Evolutionary conservation across 2,888 invertebrate species (phyloP).

Genomic region (Thalpophila matura): DNA sequence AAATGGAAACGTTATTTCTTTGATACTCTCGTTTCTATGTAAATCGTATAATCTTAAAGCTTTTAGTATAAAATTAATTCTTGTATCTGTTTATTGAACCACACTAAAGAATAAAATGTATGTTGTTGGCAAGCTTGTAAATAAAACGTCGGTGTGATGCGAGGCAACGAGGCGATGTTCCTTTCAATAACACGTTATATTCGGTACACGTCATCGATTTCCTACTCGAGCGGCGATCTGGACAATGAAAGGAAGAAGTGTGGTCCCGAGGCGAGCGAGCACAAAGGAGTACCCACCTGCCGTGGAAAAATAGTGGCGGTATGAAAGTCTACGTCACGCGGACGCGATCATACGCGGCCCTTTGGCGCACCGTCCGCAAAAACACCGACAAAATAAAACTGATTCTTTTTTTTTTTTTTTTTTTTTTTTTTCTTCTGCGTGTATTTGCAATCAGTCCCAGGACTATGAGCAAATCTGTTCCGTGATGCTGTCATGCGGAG

Average conservation of each 20-base stretch:
- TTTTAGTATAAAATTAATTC: conserved; percentile 62
- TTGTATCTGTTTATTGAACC: conserved; percentile 41
- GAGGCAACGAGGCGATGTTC: conserved; percentile 45
- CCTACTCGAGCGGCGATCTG: conserved; percentile 75
- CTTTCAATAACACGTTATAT: conserved; percentile 64
- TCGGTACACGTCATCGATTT: conserved; percentile 71
- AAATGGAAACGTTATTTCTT: conserved; percentile 73
- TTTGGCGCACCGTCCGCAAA: conserved; percentile 67
- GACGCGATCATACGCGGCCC: conserved; percentile 60
- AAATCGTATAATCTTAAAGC: conserved; percentile 71
- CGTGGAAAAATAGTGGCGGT: conserved; percentile 73
- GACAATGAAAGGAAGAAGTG: conserved; percentile 78
- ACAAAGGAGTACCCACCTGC: conserved; percentile 76
- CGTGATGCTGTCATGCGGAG: too few species aligned
- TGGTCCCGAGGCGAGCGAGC: conserved; percentile 65
- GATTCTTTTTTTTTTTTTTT: conserved; percentile 7
- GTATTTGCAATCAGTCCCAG: too few species aligned
- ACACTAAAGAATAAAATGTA: conserved; percentile 17
- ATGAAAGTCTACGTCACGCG: conserved; percentile 64
- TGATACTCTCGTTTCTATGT: conserved; percentile 72
- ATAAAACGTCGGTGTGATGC: conserved; percentile 22
- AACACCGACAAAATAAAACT: conserved; percentile 38
- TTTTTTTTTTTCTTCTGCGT: conserved; percentile 37
- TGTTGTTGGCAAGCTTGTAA: conserved; percentile 11
- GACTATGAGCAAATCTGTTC: too few species aligned